These are phyloP conservation scores for Cataglyphis cursor DNA, from an alignment of 2,888 invertebrate species.

Conservation along the genomic window DNA sequence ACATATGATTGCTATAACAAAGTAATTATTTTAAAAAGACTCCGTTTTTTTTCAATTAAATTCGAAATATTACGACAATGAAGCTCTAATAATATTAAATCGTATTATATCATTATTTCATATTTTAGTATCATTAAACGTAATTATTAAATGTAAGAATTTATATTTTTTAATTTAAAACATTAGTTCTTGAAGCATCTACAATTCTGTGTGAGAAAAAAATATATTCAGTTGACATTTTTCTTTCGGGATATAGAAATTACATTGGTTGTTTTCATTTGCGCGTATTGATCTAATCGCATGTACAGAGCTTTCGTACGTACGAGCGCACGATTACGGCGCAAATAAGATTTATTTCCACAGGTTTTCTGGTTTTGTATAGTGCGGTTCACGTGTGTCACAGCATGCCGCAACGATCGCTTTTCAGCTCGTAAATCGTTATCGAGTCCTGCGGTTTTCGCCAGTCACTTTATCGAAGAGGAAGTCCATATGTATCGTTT, in stretches of 20 bases:
- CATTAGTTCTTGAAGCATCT: not conserved
- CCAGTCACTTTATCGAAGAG: constrained; percentile 34
- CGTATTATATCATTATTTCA: not conserved
- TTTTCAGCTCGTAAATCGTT: constrained; percentile 62
- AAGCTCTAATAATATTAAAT: not conserved
- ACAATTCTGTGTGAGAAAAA: not conserved
- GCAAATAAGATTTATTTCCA: constrained; percentile 62
- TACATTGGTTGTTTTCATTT: constrained; percentile 1
- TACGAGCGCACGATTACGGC: not conserved
- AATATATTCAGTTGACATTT: not conserved
- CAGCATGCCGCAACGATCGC: constrained; percentile 23
- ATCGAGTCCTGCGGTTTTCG: constrained; percentile 68
- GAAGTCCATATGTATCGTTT: constrained; percentile 48
- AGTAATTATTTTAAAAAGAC: not conserved
- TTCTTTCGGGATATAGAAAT: not conserved
- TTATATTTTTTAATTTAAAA: not conserved
- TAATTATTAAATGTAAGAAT: not conserved
- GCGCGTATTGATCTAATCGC: constrained; percentile 10
- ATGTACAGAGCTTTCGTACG: not conserved
- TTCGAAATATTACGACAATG: not conserved
- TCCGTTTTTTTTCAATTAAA: not conserved
- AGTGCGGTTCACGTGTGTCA: constrained; percentile 50
- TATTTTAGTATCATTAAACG: not conserved
- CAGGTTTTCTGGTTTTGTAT: constrained; percentile 53
- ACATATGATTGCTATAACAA: not conserved